phyloP scores from a whole-genome alignment of 2,113 vertebrate genomes.

The Nesoenas mayeri region DNA sequence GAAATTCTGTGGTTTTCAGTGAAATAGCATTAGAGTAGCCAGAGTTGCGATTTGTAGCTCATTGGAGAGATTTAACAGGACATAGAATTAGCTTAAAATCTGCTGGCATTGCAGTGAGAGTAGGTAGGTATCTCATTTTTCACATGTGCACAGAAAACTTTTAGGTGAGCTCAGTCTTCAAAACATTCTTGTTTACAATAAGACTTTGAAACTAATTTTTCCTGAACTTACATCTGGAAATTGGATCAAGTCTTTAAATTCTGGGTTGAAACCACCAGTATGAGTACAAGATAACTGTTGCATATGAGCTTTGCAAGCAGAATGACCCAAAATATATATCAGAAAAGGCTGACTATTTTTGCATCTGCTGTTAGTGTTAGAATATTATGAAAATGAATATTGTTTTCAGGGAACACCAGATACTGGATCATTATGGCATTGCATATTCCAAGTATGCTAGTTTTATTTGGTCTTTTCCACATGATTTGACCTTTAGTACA shows the following conservation, averaged over 20 bases:
- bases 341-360: neutral
- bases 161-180: neutral
- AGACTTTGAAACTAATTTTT: neutral
- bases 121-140: neutral
- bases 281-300: neutral
- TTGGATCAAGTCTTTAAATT: neutral
- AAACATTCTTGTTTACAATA: neutral
- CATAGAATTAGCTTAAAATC: neutral
- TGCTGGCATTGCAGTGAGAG: neutral
- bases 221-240: neutral
- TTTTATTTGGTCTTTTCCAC: neutral
- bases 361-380: neutral
- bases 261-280: neutral
- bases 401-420: neutral
- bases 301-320: neutral
- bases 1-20: neutral
- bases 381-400: slow-evolving; percentile 21
- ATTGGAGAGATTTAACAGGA: neutral
- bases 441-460: neutral
- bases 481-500: slow-evolving; percentile 1
- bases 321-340: neutral
- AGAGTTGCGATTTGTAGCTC: neutral
- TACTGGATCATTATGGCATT: neutral
- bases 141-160: neutral
- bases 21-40: neutral